Percentiles rank a stretch among this genome's conserved stretches.
phyloP scores from a whole-genome alignment of 2,113 vertebrate species.

The Ploceus nigricollis region DNA sequence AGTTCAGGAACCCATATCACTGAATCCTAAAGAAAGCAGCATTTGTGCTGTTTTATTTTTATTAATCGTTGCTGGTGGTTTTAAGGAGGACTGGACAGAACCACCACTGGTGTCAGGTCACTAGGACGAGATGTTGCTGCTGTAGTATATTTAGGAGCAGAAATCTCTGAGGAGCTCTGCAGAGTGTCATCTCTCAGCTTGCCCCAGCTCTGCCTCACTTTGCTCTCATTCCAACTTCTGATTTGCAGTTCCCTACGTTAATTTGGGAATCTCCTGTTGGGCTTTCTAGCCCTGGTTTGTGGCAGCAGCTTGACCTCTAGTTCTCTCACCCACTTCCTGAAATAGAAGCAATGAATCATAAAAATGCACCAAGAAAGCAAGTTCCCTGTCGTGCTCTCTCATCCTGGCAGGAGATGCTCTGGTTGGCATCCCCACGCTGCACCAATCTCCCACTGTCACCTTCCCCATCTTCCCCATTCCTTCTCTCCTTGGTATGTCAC shows the following conservation, averaged over 20 bases:
- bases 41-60: neutral
- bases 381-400: neutral
- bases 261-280: slow-evolving; percentile 53
- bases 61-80: neutral
- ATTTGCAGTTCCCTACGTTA: neutral
- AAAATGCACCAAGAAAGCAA: neutral
- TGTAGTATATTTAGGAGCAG: slow-evolving; percentile 18
- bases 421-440: neutral
- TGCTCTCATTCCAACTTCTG: neutral
- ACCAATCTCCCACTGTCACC: neutral
- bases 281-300: slow-evolving; percentile 5
- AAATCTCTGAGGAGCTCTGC: neutral
- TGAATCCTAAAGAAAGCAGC: neutral
- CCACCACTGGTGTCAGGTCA: neutral
- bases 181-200: neutral
- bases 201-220: neutral
- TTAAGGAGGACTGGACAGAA: neutral
- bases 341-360: slow-evolving; percentile 18
- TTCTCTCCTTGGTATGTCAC: accelerated
- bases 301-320: neutral
- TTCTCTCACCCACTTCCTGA: neutral
- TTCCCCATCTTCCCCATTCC: neutral
- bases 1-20: neutral
- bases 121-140: neutral
- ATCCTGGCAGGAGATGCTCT: neutral